These are phyloP conservation scores for Chloropsis hardwickii DNA, from an alignment of 2,113 vertebrate genomes.

Conservation along the genomic window DNA sequence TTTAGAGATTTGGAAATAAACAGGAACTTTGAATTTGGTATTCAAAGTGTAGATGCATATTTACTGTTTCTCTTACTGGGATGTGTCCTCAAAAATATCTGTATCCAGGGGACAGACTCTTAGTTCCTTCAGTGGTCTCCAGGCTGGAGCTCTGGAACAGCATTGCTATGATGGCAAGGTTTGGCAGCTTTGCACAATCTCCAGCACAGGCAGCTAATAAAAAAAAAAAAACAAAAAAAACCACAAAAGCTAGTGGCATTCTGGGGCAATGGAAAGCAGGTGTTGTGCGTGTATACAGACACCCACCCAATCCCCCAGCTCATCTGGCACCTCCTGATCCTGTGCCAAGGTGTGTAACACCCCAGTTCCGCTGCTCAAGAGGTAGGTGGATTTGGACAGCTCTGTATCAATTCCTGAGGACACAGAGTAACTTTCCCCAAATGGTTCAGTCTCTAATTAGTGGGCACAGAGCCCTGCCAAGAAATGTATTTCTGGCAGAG, in stretches of 20 bases:
- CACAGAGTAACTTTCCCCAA: conserved; percentile 41
- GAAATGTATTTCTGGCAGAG: conserved; percentile 40
- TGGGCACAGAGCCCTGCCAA: conserved; percentile 47
- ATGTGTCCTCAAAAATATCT: background rate
- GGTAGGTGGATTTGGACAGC: conserved; percentile 34
- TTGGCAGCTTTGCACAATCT: background rate
- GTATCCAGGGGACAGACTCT: background rate
- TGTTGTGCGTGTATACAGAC: background rate
- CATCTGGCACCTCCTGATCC: background rate
- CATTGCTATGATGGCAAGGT: background rate
- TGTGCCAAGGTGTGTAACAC: background rate
- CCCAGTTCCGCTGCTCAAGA: background rate
- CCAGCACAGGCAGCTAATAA: background rate
- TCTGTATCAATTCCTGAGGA: conserved; percentile 13
- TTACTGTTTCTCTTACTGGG: background rate
- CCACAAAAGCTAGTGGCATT: background rate
- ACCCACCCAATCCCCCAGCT: background rate
- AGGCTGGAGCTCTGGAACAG: background rate
- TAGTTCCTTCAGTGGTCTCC: background rate
- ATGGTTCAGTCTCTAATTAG: conserved; percentile 47
- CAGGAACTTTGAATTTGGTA: background rate
- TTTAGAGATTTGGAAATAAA: background rate
- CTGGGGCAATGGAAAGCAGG: background rate
- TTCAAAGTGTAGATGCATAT: background rate
- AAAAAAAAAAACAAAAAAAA: background rate